Evolutionary conservation across 2,113 vertebrate species (phyloP).

Genomic region (Tachycineta bicolor): DNA sequence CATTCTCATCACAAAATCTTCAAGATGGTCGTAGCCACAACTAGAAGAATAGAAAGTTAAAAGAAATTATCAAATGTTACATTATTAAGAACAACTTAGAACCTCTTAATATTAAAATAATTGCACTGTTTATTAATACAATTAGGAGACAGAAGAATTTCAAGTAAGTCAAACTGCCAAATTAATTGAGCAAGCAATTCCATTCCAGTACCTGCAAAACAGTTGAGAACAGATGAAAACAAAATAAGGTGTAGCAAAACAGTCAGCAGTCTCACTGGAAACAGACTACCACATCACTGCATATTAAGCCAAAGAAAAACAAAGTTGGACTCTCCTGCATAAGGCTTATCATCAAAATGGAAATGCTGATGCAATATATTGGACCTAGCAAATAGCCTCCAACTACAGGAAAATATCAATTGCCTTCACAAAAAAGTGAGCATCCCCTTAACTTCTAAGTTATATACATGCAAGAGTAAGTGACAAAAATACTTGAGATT

Average conservation of each 20-base stretch:
- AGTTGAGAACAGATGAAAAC: neutral
- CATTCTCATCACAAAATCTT: slow-evolving; percentile 21
- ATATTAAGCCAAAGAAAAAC: neutral
- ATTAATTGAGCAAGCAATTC: neutral
- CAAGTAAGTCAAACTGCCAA: neutral
- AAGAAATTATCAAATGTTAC: neutral
- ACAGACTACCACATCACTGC: neutral
- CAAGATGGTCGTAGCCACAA: slow-evolving; percentile 75
- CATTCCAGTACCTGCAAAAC: neutral
- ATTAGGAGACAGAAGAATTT: neutral
- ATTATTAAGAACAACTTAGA: neutral
- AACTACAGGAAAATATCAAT: neutral
- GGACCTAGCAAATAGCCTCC: neutral
- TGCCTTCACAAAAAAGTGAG: neutral
- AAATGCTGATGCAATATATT: neutral
- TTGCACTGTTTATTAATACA: neutral
- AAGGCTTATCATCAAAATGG: neutral
- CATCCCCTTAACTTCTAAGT: neutral
- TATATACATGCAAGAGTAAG: neutral
- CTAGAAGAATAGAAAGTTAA: slow-evolving; percentile 55
- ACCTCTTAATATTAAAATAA: neutral
- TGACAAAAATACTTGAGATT: neutral
- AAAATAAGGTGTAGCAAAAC: neutral
- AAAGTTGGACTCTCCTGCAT: neutral
- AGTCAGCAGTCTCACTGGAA: neutral